Conservation (phyloP, 2,797 vertebrate genomes). For the Emydoidea blandingii region DNA sequence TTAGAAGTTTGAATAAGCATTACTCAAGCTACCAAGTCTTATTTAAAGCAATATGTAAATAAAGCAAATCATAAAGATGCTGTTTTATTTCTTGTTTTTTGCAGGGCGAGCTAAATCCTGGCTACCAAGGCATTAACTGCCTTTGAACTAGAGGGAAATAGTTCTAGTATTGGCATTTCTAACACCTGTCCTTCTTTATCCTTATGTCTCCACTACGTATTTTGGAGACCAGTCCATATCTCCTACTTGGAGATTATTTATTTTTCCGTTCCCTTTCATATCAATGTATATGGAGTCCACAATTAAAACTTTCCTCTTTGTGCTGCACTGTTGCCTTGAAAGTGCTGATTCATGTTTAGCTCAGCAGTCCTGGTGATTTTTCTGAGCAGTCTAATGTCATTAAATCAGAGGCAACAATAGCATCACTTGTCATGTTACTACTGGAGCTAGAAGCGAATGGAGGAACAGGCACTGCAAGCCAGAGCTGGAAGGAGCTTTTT, state of each 20-base stretch:
- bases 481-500: background rate
- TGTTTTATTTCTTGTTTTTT: background rate
- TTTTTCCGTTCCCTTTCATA: background rate
- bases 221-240: background rate
- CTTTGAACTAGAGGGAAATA: background rate
- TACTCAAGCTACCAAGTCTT: background rate
- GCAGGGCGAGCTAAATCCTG: background rate
- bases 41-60: background rate
- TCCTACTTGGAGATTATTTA: background rate
- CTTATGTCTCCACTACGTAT: rapidly evolving
- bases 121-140: background rate
- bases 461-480: background rate
- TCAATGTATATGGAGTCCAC: background rate
- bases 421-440: background rate
- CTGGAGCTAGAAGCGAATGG: background rate
- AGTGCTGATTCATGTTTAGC: background rate
- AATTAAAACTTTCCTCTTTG: background rate
- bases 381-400: background rate
- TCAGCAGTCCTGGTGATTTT: background rate
- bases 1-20: background rate
- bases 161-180: background rate
- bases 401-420: background rate
- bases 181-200: background rate
- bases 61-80: background rate
- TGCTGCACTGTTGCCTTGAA: background rate